Conservation (phyloP, 2,888 invertebrate species). For the Cyclophora albipunctata region DNA sequence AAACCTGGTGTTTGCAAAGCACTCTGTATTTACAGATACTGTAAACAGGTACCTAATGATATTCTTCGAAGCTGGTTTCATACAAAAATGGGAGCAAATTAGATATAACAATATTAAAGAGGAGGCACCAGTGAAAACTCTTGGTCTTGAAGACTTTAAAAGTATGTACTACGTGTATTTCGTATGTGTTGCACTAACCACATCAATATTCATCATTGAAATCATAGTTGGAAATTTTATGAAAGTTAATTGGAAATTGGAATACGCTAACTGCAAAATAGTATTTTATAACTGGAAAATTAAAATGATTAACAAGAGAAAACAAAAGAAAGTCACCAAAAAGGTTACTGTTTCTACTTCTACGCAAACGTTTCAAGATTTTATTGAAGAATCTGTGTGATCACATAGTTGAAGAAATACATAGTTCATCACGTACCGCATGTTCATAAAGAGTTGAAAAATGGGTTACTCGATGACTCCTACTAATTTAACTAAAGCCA, state of each 20-base stretch:
- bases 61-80: conserved; percentile 55
- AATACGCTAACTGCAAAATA: conserved; percentile 5
- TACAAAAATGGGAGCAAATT: conserved; percentile 63
- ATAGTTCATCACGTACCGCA: no score
- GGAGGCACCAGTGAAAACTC: conserved; percentile 42
- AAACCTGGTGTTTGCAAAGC: conserved; percentile 41
- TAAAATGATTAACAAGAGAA: conserved; percentile 1
- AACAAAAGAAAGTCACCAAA: conserved; percentile 4
- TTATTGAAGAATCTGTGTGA: no score
- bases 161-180: conserved; percentile 48
- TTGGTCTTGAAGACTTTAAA: conserved; percentile 43
- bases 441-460: no score
- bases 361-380: no score
- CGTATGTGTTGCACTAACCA: conserved; percentile 27
- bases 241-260: conserved; percentile 1
- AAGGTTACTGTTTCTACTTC: no score
- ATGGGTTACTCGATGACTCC: no score
- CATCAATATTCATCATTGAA: conserved; percentile 44
- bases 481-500: no score
- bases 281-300: not conserved
- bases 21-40: conserved; percentile 46
- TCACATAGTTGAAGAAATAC: no score
- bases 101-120: conserved; percentile 49
- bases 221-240: conserved; percentile 21
- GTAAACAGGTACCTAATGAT: conserved; percentile 44